Evolutionary conservation across 2,113 vertebrate species (phyloP).

Genomic region (Sinocyclocheilus grahami): DNA sequence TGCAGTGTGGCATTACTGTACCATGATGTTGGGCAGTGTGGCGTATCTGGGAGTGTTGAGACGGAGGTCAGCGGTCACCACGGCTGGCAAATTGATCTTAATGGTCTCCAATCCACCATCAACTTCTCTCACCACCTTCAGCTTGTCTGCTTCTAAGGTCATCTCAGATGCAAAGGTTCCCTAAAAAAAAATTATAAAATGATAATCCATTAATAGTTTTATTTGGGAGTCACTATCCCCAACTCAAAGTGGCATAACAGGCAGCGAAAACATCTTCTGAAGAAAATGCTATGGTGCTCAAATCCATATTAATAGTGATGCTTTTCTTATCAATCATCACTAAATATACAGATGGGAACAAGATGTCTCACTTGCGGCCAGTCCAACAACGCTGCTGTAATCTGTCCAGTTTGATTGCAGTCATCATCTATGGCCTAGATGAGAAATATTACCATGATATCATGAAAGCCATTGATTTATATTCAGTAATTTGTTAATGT

Average conservation of each 20-base stretch:
- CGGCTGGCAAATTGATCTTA: slow-evolving; percentile 81
- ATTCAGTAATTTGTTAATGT: not conserved
- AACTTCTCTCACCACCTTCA: slow-evolving; percentile 87
- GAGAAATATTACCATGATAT: not conserved
- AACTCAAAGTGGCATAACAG: not conserved
- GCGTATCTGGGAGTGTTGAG: slow-evolving; percentile 93
- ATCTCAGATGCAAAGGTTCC: slow-evolving; percentile 89
- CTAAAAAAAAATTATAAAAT: slow-evolving; percentile 58
- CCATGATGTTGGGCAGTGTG: slow-evolving; percentile 94
- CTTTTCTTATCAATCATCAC: not conserved
- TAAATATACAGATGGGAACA: not conserved
- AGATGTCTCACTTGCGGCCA: slow-evolving; percentile 85
- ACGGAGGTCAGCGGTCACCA: slow-evolving; percentile 87
- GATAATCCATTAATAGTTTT: not conserved
- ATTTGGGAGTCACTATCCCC: not conserved
- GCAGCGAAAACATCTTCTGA: not conserved
- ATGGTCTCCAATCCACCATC: slow-evolving; percentile 90
- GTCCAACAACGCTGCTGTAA: slow-evolving; percentile 89
- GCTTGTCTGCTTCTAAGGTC: slow-evolving; percentile 77
- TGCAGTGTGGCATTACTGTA: slow-evolving; percentile 52
- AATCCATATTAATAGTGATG: not conserved
- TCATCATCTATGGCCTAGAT: slow-evolving; percentile 89
- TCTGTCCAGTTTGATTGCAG: slow-evolving; percentile 93
- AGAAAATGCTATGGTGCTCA: not conserved
- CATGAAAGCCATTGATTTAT: not conserved